Percentiles rank a stretch among this genome's conserved stretches.
Conservation (phyloP, 2,888 invertebrate species). For the Chaitophorus viminalis region DNA sequence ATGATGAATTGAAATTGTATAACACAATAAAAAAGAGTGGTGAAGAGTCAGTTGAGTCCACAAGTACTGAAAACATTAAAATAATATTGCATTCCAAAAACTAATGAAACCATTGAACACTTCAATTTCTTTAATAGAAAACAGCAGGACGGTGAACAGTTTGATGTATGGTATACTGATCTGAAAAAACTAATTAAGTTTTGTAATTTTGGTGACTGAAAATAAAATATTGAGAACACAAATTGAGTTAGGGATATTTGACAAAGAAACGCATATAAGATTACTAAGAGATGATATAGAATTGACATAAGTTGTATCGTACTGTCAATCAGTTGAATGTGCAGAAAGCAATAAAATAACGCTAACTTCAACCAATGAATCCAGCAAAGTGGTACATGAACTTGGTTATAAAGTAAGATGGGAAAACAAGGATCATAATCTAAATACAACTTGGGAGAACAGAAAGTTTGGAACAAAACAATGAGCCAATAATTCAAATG, state of each 20-base stretch:
- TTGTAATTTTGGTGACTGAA: slow-evolving; percentile 38
- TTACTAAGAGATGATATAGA: slow-evolving; percentile 6
- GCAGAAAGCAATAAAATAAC: slow-evolving; percentile 18
- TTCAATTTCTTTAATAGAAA: slow-evolving; percentile 39
- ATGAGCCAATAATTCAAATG: no score
- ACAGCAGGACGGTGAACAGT: neutral
- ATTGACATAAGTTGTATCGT: neutral
- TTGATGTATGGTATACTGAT: slow-evolving; percentile 25
- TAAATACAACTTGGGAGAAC: neutral
- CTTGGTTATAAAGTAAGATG: no score
- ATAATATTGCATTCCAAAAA: slow-evolving; percentile 42
- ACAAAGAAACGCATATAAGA: slow-evolving; percentile 18
- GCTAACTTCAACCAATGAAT: neutral
- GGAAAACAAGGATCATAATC: neutral
- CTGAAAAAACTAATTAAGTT: slow-evolving; percentile 35
- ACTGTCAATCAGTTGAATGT: slow-evolving; percentile 19
- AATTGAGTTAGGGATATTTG: slow-evolving; percentile 15
- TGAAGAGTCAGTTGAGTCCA: neutral
- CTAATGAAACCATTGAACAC: slow-evolving; percentile 39
- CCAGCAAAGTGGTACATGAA: neutral
- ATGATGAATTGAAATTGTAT: slow-evolving; percentile 34
- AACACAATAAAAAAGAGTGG: neutral
- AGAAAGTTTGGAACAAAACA: no score
- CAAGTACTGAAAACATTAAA: slow-evolving; percentile 30
- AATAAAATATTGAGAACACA: slow-evolving; percentile 25